phyloP scores from a whole-genome alignment of 1,140 invertebrate species.

The Panagrolaimus sp. region DNA sequence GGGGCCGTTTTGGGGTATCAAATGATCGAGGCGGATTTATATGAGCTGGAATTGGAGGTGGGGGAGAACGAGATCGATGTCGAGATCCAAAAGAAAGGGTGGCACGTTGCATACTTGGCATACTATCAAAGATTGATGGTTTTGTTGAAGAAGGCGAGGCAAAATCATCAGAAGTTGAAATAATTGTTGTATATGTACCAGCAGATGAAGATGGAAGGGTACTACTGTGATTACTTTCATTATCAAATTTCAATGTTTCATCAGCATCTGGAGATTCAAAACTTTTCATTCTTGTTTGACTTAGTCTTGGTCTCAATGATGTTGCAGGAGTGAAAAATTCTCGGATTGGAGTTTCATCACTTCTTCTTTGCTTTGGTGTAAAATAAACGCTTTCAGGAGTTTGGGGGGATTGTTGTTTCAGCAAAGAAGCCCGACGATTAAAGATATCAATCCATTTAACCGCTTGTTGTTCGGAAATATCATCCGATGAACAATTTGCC shows the following conservation, averaged over 20 bases:
- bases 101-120: slow-evolving; percentile 12
- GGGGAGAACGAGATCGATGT: too few relatives aligned
- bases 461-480: not conserved
- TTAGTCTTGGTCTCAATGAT: not conserved
- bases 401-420: not conserved
- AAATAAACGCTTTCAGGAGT: not conserved
- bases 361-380: not conserved
- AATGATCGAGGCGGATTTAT: too few relatives aligned
- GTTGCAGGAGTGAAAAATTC: slow-evolving; percentile 2
- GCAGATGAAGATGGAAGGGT: not conserved
- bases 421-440: not conserved
- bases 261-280: too few relatives aligned
- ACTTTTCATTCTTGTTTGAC: too few relatives aligned
- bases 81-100: too few relatives aligned
- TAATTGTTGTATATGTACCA: not conserved
- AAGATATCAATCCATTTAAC: slow-evolving; percentile 3
- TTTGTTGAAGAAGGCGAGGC: too few relatives aligned
- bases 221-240: not conserved
- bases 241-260: too few relatives aligned
- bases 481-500: not conserved
- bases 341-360: not conserved
- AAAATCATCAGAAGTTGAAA: not conserved
- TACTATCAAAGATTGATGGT: not conserved
- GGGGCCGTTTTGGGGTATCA: too few relatives aligned
- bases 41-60: too few relatives aligned